Evolutionary conservation across 1,140 invertebrate genomes (phyloP), one percentile per base, ranked within the genome.

Genomic region (Archivesica marissinica): DNA sequence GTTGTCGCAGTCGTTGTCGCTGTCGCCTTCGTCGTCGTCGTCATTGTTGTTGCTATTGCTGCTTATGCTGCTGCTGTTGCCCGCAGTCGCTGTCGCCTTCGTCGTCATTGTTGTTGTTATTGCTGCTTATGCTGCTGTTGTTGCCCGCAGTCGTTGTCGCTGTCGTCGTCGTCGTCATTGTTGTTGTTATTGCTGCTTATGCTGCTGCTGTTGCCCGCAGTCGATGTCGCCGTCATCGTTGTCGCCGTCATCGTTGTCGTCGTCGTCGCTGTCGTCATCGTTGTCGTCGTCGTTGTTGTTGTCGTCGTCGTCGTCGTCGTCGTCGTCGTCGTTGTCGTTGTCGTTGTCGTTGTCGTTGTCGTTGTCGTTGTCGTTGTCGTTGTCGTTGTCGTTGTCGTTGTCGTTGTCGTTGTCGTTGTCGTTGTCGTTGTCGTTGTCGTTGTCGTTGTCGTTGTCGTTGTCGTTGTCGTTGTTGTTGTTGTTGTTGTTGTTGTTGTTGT

Each of bases 321-420:
- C 13, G n/a, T 50, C 13, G 47, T 15, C 13, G 47, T 50, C 13
- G 47, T 50, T 50, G 47, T 50, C 47, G n/a, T 50, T n/a, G n/a
- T 50, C 47, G n/a, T 50, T n/a, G n/a, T 50, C 47, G n/a, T 50
- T n/a, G n/a, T 50, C 47, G n/a, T 50, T n/a, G n/a, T 50, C 47
- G n/a, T 50, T n/a, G n/a, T 50, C 47, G n/a, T 50, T n/a, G n/a
- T 50, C 47, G n/a, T 50, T n/a, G n/a, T 50, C 47, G n/a, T 50
- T n/a, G n/a, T 50, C 47, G n/a, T 50, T n/a, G n/a, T 50, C 47
- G n/a, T 50, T n/a, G n/a, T 50, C 47, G n/a, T 50, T n/a, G n/a
- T 50, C 47, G n/a, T 50, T n/a, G n/a, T 50, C 47, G n/a, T 13
- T n/a, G n/a, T 50, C 47, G n/a, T 50, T n/a, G n/a, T 50, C 47